Evolutionary conservation across 2,113 vertebrate genomes (phyloP), one percentile per base, ranked within the genome.

Genomic region (Rhinolophus ferrumequinum): DNA sequence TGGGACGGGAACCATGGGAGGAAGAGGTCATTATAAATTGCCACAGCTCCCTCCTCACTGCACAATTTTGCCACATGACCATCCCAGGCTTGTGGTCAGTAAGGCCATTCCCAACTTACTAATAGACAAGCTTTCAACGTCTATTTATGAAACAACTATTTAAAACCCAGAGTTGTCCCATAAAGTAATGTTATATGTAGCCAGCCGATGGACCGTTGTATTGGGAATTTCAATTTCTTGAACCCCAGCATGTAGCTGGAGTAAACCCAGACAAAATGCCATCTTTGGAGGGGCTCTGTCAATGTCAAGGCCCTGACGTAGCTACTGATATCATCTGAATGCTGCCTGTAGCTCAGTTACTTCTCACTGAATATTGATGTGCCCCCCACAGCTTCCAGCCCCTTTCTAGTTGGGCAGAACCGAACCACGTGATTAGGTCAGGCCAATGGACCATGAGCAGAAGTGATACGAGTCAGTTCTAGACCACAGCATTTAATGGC

Each of bases 171-270:
- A 64, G 44, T 91, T 88, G 41, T 88, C 64, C 56, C 50, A 35
- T 73, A 86, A 77, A 41, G 44, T 72, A 67, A 54, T 60, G 19
- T 64, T 83, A 54, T 56, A 41, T 33, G 22, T 82, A 33, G 38
- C 38, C 35, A 90, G 69, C 13, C 83, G 62, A 77, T 88, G 58
- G 54, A 52, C 5, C 73, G 5, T 50, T 73, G 15, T 52, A 67
- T 47, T 73, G 19, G 38, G 90, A 67, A 13, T 95, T 79, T 95
- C 76, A 58, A 58, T 85, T 62, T 94, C 41, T 91, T 92, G 86
- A 47, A 88, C 22, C 28, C 18, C 70, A 69, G 14, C 56, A 35
- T 80, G 22, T 58, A 82, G 66, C 33, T 75, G 14, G 26, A 85
- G 73, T n/a, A 89, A 90, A 44, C 21, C 15, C 28, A 75, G 58